Conservation (phyloP, 2,888 invertebrate genomes). For the Stegana nigrithorax region DNA sequence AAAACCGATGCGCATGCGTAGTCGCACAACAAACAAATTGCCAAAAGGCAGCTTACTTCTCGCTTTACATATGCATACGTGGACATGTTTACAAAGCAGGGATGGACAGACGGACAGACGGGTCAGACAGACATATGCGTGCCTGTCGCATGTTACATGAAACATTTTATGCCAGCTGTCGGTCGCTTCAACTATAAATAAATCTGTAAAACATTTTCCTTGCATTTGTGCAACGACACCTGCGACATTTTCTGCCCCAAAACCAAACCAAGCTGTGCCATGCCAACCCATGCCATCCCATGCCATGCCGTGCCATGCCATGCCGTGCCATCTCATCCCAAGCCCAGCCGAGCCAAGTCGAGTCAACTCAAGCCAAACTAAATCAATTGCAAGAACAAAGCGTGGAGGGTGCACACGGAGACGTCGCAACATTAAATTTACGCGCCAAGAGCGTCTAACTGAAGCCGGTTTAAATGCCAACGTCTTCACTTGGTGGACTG, state of each 20-base stretch:
- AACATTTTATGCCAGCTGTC: conserved; percentile 6
- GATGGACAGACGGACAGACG: background rate
- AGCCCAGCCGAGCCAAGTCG: too few species aligned
- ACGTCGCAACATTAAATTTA: background rate
- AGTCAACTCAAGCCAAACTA: too few species aligned
- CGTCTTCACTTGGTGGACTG: background rate
- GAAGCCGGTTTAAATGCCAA: conserved; percentile 36
- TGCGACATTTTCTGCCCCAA: conserved; percentile 5
- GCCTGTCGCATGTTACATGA: background rate
- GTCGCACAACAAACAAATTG: too few species aligned
- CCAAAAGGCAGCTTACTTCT: too few species aligned
- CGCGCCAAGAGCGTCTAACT: background rate
- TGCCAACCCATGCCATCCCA: too few species aligned
- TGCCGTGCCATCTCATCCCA: too few species aligned
- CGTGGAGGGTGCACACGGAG: too few species aligned
- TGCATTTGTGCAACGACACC: conserved; percentile 4
- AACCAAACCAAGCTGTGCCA: too few species aligned
- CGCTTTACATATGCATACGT: too few species aligned
- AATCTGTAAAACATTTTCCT: background rate
- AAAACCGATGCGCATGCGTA: too few species aligned
- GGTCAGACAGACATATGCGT: background rate
- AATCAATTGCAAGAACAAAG: too few species aligned
- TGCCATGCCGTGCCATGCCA: too few species aligned
- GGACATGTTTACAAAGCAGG: conserved; percentile 32
- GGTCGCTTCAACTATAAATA: conserved; percentile 15